A percentile compares a stretch with the other conserved stretches of the same genome.
Evolutionary conservation across 2,797 vertebrate genomes (phyloP).

Genomic region (Lepus oiostolus): DNA sequence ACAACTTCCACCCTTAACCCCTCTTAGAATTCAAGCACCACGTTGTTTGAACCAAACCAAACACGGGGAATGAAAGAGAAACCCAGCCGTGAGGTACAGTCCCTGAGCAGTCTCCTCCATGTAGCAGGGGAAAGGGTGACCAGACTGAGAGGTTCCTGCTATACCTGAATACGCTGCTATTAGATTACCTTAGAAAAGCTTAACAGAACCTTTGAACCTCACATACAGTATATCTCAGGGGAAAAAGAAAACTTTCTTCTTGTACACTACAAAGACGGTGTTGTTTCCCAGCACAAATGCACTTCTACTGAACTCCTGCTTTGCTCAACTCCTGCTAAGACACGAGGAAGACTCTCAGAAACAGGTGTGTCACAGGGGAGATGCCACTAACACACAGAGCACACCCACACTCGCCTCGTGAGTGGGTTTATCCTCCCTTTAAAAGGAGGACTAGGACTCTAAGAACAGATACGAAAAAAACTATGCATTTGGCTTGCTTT

Average conservation of each 20-base stretch:
- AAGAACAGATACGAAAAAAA: not conserved
- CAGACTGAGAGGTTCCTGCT: constrained; percentile 6
- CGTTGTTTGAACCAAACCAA: constrained; percentile 44
- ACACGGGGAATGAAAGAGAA: constrained; percentile 6
- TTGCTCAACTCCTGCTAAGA: not conserved
- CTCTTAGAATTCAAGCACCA: constrained; percentile 63
- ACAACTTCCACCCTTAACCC: constrained; percentile 23
- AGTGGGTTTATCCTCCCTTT: not conserved
- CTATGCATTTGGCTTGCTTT: not conserved
- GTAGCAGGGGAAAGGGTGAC: not conserved
- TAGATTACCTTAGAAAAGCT: constrained; percentile 73
- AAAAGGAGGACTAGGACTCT: not conserved
- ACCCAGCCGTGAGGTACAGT: not conserved
- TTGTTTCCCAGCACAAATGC: constrained; percentile 62
- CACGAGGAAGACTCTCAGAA: not conserved
- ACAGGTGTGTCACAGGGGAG: not conserved
- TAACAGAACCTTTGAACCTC: constrained; percentile 75
- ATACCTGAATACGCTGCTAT: constrained; percentile 69
- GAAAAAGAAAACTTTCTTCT: constrained; percentile 34
- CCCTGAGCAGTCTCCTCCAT: not conserved
- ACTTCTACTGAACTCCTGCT: not conserved
- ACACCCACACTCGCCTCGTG: not conserved
- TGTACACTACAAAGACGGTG: constrained; percentile 66
- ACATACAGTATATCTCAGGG: constrained; percentile 56
- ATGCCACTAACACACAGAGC: not conserved